These are phyloP conservation scores for Baccha elongata DNA, from an alignment of 2,888 invertebrate species.

Conservation along the genomic window DNA sequence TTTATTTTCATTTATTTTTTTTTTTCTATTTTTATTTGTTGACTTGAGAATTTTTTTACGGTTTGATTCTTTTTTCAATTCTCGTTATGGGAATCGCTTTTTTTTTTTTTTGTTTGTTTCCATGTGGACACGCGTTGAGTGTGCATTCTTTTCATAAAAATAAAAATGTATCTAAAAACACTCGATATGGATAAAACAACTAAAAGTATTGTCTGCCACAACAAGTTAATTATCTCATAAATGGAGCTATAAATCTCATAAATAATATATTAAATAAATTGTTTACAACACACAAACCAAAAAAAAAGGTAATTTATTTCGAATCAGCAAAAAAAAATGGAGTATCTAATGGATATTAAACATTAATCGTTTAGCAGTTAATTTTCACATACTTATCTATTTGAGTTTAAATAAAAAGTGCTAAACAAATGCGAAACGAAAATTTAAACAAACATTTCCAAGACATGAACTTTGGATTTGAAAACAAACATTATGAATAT, in stretches of 20 bases:
- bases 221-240: conserved; percentile 56
- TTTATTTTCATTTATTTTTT: not conserved
- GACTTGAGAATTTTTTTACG: conserved; percentile 29
- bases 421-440: no score
- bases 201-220: not conserved
- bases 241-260: conserved; percentile 37
- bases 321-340: no score
- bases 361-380: no score
- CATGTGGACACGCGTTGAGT: conserved; percentile 39
- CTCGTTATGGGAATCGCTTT: conserved; percentile 20
- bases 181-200: conserved; percentile 31
- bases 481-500: no score
- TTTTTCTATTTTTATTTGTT: conserved; percentile 24
- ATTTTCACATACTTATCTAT: no score
- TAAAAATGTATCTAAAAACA: conserved; percentile 17
- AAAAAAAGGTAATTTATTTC: no score
- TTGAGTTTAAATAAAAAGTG: no score
- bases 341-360: no score
- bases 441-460: no score
- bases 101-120: not conserved
- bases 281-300: not conserved
- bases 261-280: conserved; percentile 34
- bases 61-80: conserved; percentile 13
- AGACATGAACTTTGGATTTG: no score
- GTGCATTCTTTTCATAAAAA: conserved; percentile 7